Evolutionary conservation across 2,113 vertebrate genomes (phyloP).

Genomic region (Tachysurus fulvidraco): DNA sequence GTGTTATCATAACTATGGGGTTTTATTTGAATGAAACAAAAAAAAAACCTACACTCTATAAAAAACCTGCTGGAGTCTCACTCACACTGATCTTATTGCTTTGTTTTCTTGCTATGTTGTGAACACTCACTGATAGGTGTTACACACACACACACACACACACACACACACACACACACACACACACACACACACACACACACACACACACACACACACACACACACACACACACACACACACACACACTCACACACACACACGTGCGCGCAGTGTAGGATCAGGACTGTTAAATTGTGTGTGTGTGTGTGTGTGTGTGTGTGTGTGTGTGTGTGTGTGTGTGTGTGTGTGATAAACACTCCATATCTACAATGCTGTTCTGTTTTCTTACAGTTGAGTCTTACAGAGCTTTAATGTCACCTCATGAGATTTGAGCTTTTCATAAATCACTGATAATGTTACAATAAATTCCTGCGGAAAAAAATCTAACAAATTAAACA

Average conservation of each 20-base stretch:
- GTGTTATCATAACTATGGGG: background rate
- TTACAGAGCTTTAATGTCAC: background rate
- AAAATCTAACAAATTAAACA: background rate
- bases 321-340: no score
- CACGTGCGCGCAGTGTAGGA: background rate
- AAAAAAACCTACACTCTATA: background rate
- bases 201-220: background rate
- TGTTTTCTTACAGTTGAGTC: background rate
- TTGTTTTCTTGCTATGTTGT: background rate
- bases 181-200: no score
- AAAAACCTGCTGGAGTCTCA: background rate
- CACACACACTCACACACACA: no score
- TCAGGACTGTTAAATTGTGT: background rate
- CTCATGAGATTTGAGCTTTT: background rate
- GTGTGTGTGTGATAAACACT: background rate
- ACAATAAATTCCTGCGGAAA: background rate
- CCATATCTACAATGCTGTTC: background rate
- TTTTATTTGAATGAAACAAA: background rate
- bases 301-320: no score
- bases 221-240: no score
- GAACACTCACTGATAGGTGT: constrained; percentile 8
- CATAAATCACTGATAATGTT: background rate
- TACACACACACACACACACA: background rate
- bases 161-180: no score
- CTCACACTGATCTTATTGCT: background rate